Conservation (phyloP, 2,113 vertebrate species). For the Dinomys branickii region DNA sequence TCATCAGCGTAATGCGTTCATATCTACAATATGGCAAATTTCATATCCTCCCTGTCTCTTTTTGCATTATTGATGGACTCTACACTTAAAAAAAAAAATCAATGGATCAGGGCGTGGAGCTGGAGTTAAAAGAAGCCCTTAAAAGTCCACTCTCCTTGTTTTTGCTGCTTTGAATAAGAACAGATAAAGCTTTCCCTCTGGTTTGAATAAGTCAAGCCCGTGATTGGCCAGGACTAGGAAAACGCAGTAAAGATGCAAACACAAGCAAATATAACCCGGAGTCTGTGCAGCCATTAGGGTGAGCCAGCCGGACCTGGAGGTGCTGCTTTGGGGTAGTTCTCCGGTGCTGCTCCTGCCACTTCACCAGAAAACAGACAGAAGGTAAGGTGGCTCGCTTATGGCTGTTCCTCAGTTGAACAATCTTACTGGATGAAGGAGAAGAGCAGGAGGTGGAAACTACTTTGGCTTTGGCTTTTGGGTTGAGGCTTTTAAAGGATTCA, state of each 20-base stretch:
- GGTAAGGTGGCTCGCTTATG: conserved; percentile 55
- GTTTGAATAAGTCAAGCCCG: conserved; percentile 77
- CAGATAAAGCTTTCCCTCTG: conserved; percentile 79
- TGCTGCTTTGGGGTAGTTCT: background rate
- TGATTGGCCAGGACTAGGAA: conserved; percentile 78
- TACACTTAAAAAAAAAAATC: conserved; percentile 84
- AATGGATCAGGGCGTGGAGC: conserved; percentile 79
- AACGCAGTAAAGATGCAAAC: conserved; percentile 83
- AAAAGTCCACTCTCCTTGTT: conserved; percentile 59
- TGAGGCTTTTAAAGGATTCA: background rate
- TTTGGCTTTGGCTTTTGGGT: conserved; percentile 33
- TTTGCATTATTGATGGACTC: conserved; percentile 84
- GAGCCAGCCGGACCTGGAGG: background rate
- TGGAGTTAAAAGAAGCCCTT: conserved; percentile 63
- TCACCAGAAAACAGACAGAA: background rate
- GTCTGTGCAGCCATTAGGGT: conserved; percentile 33
- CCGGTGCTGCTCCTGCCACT: background rate
- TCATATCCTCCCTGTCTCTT: conserved; percentile 63
- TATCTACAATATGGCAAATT: conserved; percentile 73
- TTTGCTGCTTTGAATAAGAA: conserved; percentile 78
- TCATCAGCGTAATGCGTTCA: conserved; percentile 51
- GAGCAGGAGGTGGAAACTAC: background rate
- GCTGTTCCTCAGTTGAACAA: background rate
- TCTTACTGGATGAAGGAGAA: background rate
- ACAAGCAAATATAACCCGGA: conserved; percentile 80